Conservation (phyloP, 1,140 invertebrate genomes). For the Nasonia vitripennis region DNA sequence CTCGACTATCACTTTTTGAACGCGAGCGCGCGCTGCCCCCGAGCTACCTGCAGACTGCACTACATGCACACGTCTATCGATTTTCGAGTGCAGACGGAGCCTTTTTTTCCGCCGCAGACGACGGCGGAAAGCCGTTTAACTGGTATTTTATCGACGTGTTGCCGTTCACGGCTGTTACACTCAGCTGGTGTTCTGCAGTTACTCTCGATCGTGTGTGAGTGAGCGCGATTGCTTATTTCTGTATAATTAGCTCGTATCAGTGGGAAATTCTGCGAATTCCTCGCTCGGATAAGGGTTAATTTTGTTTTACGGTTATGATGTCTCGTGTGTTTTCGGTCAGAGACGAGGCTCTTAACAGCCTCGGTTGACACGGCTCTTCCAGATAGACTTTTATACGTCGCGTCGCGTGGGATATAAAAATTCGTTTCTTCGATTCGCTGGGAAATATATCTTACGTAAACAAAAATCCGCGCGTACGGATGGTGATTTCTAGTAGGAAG, state of each 20-base stretch:
- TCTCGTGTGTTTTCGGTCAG: not conserved
- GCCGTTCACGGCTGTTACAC: no score
- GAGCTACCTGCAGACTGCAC: not conserved
- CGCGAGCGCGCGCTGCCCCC: not conserved
- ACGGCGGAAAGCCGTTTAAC: not conserved
- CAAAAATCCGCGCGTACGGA: not conserved
- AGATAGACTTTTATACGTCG: not conserved
- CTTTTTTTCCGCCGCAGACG: not conserved
- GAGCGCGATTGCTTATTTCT: not conserved
- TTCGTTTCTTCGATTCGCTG: not conserved
- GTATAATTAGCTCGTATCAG: not conserved
- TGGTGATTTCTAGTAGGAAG: not conserved
- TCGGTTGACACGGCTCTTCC: not conserved
- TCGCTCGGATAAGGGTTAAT: constrained; percentile 7
- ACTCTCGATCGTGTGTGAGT: not conserved
- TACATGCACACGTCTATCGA: not conserved
- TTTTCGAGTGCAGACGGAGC: constrained; percentile 13
- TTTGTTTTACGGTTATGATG: constrained; percentile 10
- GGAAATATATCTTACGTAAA: not conserved
- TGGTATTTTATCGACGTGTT: constrained; percentile 28
- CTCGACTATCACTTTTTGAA: constrained; percentile 32
- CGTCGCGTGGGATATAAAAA: not conserved
- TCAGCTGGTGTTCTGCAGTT: not conserved
- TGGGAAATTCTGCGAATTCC: constrained; percentile 20
- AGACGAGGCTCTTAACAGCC: not conserved